These are phyloP conservation scores for Mormyrops boulengeri DNA, from an alignment of 2,797 vertebrate species.

Conservation along the genomic window DNA sequence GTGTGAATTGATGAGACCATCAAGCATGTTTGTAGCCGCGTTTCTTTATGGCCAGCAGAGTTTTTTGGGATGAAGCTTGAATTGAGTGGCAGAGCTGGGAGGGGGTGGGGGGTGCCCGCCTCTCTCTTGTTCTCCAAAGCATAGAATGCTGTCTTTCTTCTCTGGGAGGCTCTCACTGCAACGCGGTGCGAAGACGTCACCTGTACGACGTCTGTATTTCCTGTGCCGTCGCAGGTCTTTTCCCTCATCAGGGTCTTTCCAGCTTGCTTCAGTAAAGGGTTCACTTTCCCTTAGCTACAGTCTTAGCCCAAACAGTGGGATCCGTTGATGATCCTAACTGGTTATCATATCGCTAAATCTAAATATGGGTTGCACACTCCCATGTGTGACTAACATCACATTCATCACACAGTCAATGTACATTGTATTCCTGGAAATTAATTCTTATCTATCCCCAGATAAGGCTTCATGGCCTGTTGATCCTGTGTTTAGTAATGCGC, in stretches of 20 bases:
- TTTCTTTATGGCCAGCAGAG: background rate
- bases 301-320: background rate
- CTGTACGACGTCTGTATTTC: background rate
- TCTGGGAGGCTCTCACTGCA: background rate
- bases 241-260: background rate
- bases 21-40: background rate
- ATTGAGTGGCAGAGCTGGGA: background rate
- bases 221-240: background rate
- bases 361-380: background rate
- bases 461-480: background rate
- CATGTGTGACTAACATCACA: background rate
- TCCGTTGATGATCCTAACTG: background rate
- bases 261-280: background rate
- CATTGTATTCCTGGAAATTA: background rate
- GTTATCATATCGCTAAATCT: background rate
- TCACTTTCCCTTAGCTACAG: background rate
- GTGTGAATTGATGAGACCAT: background rate
- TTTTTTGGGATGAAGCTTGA: background rate
- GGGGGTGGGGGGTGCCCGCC: background rate
- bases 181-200: conserved; percentile 1
- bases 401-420: background rate
- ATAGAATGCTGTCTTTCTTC: background rate
- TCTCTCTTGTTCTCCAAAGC: conserved; percentile 15
- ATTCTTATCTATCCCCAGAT: background rate
- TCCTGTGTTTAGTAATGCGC: background rate